Evolutionary conservation across 2,888 invertebrate species (phyloP).

Genomic region (Neoitamus cyanurus): DNA sequence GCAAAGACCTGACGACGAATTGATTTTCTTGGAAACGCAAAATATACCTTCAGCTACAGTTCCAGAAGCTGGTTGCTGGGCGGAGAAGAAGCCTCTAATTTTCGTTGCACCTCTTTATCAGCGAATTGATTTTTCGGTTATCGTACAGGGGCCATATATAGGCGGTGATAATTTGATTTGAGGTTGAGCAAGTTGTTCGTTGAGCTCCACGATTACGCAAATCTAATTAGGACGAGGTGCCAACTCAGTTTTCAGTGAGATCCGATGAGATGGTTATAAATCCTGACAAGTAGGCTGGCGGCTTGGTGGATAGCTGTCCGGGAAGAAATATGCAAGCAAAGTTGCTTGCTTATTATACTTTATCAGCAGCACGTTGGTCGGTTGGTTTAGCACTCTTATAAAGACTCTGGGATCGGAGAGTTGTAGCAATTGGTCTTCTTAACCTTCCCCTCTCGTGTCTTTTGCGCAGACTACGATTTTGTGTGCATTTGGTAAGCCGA

Average conservation of each 20-base stretch:
- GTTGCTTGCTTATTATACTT: background rate
- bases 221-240: background rate
- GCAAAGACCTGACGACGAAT: background rate
- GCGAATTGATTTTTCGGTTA: background rate
- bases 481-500: slow-evolving; percentile 11
- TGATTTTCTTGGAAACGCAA: background rate
- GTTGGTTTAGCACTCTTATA: background rate
- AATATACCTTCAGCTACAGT: background rate
- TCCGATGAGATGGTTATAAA: background rate
- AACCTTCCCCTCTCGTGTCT: background rate
- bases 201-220: slow-evolving; percentile 10
- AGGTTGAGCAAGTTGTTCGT: background rate
- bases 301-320: background rate
- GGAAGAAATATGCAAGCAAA: background rate
- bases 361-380: background rate
- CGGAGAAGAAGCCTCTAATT: background rate
- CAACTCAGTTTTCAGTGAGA: background rate
- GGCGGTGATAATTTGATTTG: background rate
- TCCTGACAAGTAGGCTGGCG: background rate
- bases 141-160: background rate
- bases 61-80: background rate
- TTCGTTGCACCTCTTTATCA: background rate
- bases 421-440: background rate
- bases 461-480: background rate
- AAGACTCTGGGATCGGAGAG: background rate